These are phyloP conservation scores for Nomada hirtipes DNA, from an alignment of 2,888 invertebrate species.

Conservation along the genomic window DNA sequence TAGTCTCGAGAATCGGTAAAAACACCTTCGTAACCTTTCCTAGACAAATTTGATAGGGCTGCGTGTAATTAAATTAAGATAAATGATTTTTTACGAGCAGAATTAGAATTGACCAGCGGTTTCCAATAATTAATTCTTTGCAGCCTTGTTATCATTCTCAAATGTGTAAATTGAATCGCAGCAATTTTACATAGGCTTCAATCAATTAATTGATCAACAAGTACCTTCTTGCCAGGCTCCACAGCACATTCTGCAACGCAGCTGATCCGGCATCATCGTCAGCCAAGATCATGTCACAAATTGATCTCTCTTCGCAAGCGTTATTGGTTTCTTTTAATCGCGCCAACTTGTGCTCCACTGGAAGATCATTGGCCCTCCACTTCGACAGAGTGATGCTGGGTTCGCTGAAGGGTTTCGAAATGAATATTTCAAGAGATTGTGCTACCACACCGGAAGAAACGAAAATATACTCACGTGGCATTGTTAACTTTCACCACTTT, in stretches of 20 bases:
- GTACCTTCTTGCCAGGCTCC: slow-evolving; percentile 76
- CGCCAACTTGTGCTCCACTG: slow-evolving; percentile 76
- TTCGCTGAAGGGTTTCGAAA: slow-evolving; percentile 65
- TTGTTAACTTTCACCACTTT: slow-evolving; percentile 87
- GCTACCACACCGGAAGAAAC: background rate
- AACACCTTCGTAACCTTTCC: too few species aligned
- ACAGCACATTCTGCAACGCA: slow-evolving; percentile 72
- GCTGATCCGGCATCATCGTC: slow-evolving; percentile 71
- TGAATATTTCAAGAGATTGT: background rate
- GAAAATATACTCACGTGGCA: slow-evolving; percentile 76
- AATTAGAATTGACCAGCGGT: too few species aligned
- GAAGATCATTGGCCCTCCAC: slow-evolving; percentile 77
- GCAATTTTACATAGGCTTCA: background rate
- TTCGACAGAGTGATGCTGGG: slow-evolving; percentile 81
- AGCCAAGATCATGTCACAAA: slow-evolving; percentile 78
- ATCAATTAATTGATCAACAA: background rate
- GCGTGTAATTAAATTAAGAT: background rate
- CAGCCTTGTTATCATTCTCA: background rate
- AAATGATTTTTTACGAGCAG: background rate
- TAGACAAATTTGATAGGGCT: too few species aligned
- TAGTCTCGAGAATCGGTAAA: background rate
- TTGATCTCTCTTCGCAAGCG: slow-evolving; percentile 78
- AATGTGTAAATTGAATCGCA: background rate
- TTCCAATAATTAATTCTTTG: too few species aligned
- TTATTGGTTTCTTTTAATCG: slow-evolving; percentile 57